These are phyloP conservation scores for Rosalia funebris DNA, from an alignment of 2,888 invertebrate genomes.

Conservation along the genomic window DNA sequence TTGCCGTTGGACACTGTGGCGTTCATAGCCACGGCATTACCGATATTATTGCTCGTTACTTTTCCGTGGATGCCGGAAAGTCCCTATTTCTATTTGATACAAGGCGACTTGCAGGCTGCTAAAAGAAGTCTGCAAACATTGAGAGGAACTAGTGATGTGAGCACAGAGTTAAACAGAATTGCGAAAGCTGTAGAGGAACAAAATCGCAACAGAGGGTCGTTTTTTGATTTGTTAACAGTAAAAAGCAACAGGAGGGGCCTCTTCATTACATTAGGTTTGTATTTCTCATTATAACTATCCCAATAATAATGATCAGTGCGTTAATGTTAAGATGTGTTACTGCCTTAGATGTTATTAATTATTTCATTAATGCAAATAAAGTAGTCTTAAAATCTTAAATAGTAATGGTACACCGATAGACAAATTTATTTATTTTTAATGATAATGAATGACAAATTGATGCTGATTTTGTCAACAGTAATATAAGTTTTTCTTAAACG, in stretches of 20 bases:
- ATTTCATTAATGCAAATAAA: no score
- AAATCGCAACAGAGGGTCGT: slow-evolving; percentile 67
- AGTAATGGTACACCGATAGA: no score
- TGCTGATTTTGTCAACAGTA: no score
- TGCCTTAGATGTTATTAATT: no score
- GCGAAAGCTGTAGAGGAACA: slow-evolving; percentile 55
- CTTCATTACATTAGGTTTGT: slow-evolving; percentile 67
- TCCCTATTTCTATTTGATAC: slow-evolving; percentile 66
- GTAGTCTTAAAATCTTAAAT: no score
- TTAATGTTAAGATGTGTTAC: no score
- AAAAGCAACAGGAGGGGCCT: slow-evolving; percentile 72
- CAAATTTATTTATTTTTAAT: no score
- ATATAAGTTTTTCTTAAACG: no score
- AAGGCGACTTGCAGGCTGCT: slow-evolving; percentile 63
- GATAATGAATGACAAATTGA: no score
- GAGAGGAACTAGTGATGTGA: slow-evolving; percentile 65
- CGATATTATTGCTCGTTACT: slow-evolving; percentile 64
- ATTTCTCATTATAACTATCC: no score
- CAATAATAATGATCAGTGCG: no score
- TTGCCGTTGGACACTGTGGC: slow-evolving; percentile 66
- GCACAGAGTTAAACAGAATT: slow-evolving; percentile 58
- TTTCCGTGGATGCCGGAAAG: slow-evolving; percentile 70
- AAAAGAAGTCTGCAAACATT: slow-evolving; percentile 64
- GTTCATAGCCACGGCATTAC: slow-evolving; percentile 63
- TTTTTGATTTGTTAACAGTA: slow-evolving; percentile 68